Evolutionary conservation across 2,797 vertebrate genomes (phyloP).

Genomic region (Hippopotamyrus pictus): DNA sequence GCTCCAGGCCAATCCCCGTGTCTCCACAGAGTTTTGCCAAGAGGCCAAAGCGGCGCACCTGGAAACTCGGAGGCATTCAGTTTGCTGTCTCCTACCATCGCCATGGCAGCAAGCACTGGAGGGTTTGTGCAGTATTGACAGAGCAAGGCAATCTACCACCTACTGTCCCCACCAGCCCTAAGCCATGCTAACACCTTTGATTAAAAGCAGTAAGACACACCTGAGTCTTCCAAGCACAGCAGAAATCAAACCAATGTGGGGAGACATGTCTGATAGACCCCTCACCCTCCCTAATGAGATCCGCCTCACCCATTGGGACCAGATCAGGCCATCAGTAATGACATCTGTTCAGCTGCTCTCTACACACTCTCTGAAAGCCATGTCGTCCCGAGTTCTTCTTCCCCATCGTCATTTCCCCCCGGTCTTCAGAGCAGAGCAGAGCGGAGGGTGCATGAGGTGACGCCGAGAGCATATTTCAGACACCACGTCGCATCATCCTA

Average conservation of each 20-base stretch:
- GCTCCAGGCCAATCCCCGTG: constrained; percentile 4
- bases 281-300: constrained; percentile 43
- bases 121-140: constrained; percentile 34
- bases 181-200: constrained; percentile 16
- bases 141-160: constrained; percentile 28
- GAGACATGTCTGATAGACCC: constrained; percentile 11
- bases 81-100: constrained; percentile 56
- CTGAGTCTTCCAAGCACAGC: neutral
- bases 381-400: neutral
- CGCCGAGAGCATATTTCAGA: constrained; percentile 4
- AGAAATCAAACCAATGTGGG: constrained; percentile 17
- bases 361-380: neutral
- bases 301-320: constrained; percentile 23
- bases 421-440: neutral
- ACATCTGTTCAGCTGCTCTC: neutral
- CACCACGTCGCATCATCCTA: constrained; percentile 23
- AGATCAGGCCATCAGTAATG: neutral
- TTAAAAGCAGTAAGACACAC: constrained; percentile 18
- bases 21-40: constrained; percentile 16
- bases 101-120: constrained; percentile 57
- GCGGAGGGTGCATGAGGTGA: neutral
- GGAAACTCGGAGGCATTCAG: constrained; percentile 47
- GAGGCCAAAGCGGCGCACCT: neutral
- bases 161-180: constrained; percentile 22
- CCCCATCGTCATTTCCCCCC: neutral